Evolutionary conservation across 92 coral and sea anemone genomes (phyloP).

Genomic region (Pocillopora meandrina): DNA sequence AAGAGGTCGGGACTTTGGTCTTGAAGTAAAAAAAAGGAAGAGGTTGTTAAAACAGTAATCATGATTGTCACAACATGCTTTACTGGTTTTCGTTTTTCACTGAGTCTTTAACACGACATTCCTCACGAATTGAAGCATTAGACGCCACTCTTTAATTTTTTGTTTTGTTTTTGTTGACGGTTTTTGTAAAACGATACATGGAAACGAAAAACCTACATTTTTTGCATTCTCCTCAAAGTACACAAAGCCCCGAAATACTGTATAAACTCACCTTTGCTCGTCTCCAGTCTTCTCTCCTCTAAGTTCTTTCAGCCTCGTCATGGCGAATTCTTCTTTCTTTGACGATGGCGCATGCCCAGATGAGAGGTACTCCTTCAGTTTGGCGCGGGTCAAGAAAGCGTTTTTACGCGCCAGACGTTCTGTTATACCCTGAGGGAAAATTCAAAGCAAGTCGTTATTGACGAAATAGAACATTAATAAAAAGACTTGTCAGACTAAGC

Average conservation of each 20-base stretch:
- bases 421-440: slow-evolving; percentile 70
- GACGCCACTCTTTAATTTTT: no score
- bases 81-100: no score
- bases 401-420: slow-evolving; percentile 91
- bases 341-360: slow-evolving; percentile 84
- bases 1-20: slow-evolving; percentile 50
- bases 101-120: no score
- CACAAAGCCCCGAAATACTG: neutral
- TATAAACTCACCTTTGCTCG: slow-evolving; percentile 55
- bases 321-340: slow-evolving; percentile 81
- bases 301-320: slow-evolving; percentile 84
- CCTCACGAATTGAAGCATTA: no score
- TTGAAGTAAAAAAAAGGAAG: neutral
- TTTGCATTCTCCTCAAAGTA: neutral
- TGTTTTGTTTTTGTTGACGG: no score
- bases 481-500: no score
- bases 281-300: slow-evolving; percentile 73
- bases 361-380: slow-evolving; percentile 87
- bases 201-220: neutral
- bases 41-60: neutral
- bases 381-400: slow-evolving; percentile 92
- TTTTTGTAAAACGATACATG: neutral
- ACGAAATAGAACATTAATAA: no score
- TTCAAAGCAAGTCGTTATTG: neutral
- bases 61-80: no score